These are phyloP conservation scores for Pocillopora grandis DNA, from an alignment of 92 coral and sea anemone species.

Conservation along the genomic window DNA sequence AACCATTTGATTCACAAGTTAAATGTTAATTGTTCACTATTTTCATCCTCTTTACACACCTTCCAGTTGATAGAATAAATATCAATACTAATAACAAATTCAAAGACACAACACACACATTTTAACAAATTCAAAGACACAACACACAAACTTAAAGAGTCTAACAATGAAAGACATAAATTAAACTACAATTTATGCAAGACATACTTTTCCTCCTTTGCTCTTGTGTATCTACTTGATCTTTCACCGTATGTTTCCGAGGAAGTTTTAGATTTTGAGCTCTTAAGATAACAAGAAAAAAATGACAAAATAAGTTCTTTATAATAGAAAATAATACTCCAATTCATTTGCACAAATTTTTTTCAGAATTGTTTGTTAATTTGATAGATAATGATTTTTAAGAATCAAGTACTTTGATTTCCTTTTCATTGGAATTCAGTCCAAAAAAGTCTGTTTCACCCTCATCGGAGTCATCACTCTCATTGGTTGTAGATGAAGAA, in stretches of 20 bases:
- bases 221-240: neutral
- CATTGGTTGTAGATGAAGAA: conserved; percentile 12
- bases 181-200: neutral
- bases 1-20: no score
- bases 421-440: conserved; percentile 4
- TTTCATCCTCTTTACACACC: no score
- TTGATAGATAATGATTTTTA: neutral
- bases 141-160: no score
- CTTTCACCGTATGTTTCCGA: conserved; percentile 1
- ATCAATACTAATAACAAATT: no score
- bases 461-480: conserved; percentile 12
- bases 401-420: neutral
- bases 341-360: neutral
- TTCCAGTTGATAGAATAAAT: no score
- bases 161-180: no score
- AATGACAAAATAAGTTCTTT: no score
- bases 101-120: no score
- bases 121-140: no score
- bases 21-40: no score
- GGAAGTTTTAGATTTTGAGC: neutral
- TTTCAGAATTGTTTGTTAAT: neutral
- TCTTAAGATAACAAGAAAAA: neutral
- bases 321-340: no score
- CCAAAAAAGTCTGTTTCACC: conserved; percentile 42
- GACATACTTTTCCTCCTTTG: neutral